These are phyloP conservation scores for Chelonoidis abingdonii DNA, from an alignment of 2,113 vertebrate species.

Conservation along the genomic window DNA sequence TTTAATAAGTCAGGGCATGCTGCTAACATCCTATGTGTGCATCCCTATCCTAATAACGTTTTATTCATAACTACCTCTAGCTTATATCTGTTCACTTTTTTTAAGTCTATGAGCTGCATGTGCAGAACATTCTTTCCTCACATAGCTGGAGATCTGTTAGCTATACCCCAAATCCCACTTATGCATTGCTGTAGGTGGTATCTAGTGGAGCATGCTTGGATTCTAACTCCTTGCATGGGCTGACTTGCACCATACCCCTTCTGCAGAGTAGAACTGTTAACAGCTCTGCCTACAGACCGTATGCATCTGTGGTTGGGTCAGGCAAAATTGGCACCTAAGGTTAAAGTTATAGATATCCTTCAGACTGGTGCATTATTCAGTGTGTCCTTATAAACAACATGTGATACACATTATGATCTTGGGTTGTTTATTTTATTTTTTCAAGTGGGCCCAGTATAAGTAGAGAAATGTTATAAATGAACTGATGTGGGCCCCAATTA, in stretches of 20 bases:
- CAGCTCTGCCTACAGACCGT: background rate
- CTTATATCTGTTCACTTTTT: background rate
- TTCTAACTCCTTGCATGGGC: background rate
- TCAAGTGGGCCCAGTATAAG: background rate
- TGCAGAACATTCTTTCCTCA: background rate
- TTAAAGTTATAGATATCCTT: background rate
- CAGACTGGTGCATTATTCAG: background rate
- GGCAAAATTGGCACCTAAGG: background rate
- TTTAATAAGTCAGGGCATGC: background rate
- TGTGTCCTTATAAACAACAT: background rate
- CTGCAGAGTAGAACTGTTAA: background rate
- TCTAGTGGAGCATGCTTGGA: background rate
- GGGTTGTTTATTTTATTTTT: background rate
- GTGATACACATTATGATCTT: background rate
- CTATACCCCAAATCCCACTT: background rate
- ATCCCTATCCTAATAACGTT: rapidly evolving
- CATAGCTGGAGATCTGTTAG: background rate
- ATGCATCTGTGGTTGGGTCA: background rate
- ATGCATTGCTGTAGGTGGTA: background rate
- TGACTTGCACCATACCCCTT: background rate
- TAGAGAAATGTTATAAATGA: background rate
- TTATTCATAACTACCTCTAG: rapidly evolving
- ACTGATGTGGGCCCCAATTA: background rate
- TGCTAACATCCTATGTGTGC: background rate
- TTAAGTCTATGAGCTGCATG: background rate